phyloP scores from a whole-genome alignment of 1,140 invertebrate genomes.

The Rhynchophorus ferrugineus region DNA sequence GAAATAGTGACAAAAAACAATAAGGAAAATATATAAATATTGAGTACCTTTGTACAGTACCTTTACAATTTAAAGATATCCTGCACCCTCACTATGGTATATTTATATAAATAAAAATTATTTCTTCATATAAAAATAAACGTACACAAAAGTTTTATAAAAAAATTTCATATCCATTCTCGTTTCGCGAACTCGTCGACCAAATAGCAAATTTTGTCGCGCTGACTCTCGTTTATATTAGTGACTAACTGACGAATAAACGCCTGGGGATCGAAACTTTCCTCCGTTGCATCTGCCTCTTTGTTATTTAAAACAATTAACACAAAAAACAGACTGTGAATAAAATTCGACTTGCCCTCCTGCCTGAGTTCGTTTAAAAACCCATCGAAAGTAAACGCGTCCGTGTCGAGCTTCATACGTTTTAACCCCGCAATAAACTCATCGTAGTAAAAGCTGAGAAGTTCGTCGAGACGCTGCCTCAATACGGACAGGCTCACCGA shows the following conservation, averaged over 20 bases:
- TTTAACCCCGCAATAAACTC: conserved; percentile 5
- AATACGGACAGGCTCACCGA: conserved; percentile 39
- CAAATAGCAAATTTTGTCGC: not conserved
- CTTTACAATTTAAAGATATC: too few relatives aligned
- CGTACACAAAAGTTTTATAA: too few relatives aligned
- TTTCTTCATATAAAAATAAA: too few relatives aligned
- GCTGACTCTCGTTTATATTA: not conserved
- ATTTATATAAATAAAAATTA: too few relatives aligned
- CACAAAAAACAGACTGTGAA: not conserved
- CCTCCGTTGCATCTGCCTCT: not conserved
- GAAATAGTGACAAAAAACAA: too few relatives aligned
- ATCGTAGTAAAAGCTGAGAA: conserved; percentile 43
- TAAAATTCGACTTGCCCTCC: conserved; percentile 1
- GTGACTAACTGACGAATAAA: not conserved
- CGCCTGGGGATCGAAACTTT: not conserved
- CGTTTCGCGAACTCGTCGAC: not conserved
- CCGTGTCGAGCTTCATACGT: not conserved
- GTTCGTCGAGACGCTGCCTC: conserved; percentile 36
- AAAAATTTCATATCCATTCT: conserved; percentile 1
- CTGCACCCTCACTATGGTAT: too few relatives aligned
- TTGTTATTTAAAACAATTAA: not conserved
- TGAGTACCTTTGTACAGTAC: too few relatives aligned
- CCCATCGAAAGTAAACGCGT: not conserved
- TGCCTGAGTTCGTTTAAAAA: conserved; percentile 11
- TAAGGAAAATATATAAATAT: too few relatives aligned